Conservation (phyloP, 2,797 vertebrate genomes). For the Alectoris magna region DNA sequence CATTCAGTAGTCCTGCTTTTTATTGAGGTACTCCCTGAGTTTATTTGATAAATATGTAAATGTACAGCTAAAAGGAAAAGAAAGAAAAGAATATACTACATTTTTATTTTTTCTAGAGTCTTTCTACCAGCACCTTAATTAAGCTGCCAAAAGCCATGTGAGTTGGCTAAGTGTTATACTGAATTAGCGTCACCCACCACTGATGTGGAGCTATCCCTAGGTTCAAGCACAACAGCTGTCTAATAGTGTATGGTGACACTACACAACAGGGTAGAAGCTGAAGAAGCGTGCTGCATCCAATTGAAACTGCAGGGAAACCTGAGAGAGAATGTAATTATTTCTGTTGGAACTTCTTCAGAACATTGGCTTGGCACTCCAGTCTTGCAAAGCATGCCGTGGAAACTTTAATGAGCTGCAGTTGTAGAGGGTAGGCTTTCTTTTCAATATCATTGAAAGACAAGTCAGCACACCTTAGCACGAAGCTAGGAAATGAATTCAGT, state of each 20-base stretch:
- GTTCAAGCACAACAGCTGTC: constrained; percentile 62
- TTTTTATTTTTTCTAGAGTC: accelerated
- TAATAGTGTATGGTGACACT: constrained; percentile 56
- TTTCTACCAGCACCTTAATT: constrained; percentile 22
- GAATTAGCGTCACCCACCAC: constrained; percentile 8
- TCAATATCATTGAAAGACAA: not conserved
- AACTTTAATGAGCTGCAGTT: constrained; percentile 34
- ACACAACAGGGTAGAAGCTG: not conserved
- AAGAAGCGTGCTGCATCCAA: constrained; percentile 47
- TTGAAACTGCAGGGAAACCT: constrained; percentile 62
- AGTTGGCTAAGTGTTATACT: not conserved
- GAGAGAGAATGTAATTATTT: constrained; percentile 50
- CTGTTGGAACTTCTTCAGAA: constrained; percentile 65
- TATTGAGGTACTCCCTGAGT: accelerated
- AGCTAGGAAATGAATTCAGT: not conserved
- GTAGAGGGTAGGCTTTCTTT: not conserved
- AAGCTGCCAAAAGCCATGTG: not conserved
- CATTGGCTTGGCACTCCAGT: constrained; percentile 39
- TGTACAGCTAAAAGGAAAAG: not conserved
- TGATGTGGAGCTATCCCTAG: not conserved
- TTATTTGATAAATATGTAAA: not conserved
- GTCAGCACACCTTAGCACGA: constrained; percentile 23
- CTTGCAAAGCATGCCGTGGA: not conserved
- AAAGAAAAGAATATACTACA: not conserved
- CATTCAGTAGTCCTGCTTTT: not conserved